A percentile compares a stretch with the other conserved stretches of the same genome.
Conservation (phyloP, 2,888 invertebrate genomes). For the Dascillus cervinus region DNA sequence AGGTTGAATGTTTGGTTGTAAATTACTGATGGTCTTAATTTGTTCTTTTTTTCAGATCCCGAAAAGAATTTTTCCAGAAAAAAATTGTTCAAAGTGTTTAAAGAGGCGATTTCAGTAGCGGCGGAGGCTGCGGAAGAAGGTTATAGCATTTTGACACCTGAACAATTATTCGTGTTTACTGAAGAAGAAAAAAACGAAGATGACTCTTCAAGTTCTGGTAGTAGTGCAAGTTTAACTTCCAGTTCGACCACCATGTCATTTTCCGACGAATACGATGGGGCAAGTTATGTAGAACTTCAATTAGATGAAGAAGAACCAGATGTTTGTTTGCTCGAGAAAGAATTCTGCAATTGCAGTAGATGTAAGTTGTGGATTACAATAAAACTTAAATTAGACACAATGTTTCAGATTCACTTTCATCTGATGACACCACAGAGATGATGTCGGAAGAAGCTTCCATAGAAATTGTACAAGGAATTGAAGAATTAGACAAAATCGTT, state of each 20-base stretch:
- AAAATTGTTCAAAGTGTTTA: conserved; percentile 31
- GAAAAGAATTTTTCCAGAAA: conserved; percentile 27
- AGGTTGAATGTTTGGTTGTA: conserved; percentile 22
- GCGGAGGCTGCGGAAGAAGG: conserved; percentile 33
- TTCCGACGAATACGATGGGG: conserved; percentile 5
- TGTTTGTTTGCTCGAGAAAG: too few relatives aligned
- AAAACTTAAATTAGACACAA: too few relatives aligned
- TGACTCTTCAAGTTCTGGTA: not conserved
- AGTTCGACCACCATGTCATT: conserved; percentile 3
- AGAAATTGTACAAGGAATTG: too few relatives aligned
- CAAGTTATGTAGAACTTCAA: conserved; percentile 21
- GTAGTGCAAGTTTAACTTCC: conserved; percentile 1
- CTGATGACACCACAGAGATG: too few relatives aligned
- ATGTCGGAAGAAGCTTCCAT: too few relatives aligned
- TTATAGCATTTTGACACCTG: conserved; percentile 26
- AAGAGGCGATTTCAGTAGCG: conserved; percentile 31
- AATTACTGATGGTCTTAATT: not conserved
- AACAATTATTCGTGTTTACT: conserved; percentile 25
- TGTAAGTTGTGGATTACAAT: conserved; percentile 5
- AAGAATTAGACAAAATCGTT: too few relatives aligned
- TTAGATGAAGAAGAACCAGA: conserved; percentile 13
- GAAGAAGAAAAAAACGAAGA: conserved; percentile 5
- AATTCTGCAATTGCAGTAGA: conserved; percentile 13
- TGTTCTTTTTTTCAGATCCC: conserved; percentile 23
- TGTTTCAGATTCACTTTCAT: too few relatives aligned